These are phyloP conservation scores for Drosophila kohkoa DNA, from an alignment of 1,140 invertebrate genomes.

Conservation along the genomic window DNA sequence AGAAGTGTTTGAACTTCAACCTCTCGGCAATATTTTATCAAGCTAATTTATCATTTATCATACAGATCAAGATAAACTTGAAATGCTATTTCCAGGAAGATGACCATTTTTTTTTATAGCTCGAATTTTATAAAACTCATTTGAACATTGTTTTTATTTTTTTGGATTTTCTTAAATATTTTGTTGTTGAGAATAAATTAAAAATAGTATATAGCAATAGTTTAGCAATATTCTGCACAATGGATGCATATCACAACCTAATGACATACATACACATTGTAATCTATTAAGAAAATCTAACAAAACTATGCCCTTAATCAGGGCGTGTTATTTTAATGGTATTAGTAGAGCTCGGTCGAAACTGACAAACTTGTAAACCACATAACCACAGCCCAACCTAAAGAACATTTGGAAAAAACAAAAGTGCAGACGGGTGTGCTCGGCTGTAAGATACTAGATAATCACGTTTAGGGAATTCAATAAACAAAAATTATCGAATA, in stretches of 20 bases:
- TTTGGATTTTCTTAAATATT: not conserved
- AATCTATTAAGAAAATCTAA: not conserved
- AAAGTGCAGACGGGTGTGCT: no score
- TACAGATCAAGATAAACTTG: conserved; percentile 31
- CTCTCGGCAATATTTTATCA: conserved; percentile 51
- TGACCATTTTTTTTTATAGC: conserved; percentile 16
- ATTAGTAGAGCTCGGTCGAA: conserved; percentile 20
- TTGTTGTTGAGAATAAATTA: no score
- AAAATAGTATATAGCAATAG: no score
- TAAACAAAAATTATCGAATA: not conserved
- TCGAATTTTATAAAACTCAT: conserved; percentile 18
- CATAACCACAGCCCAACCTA: conserved; percentile 46
- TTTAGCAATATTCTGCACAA: not conserved
- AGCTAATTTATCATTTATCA: conserved; percentile 16
- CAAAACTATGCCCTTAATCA: conserved; percentile 23
- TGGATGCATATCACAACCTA: not conserved
- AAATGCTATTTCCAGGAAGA: conserved; percentile 28
- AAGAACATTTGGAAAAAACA: conserved; percentile 33
- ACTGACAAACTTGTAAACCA: not conserved
- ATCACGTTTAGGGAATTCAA: no score
- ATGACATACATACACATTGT: not conserved
- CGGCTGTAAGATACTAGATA: no score
- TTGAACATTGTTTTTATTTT: not conserved
- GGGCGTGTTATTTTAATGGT: conserved; percentile 32
- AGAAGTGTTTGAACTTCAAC: conserved; percentile 40